Evolutionary conservation across 2,797 vertebrate genomes (phyloP).

Genomic region (Petrocephalus sullivani): DNA sequence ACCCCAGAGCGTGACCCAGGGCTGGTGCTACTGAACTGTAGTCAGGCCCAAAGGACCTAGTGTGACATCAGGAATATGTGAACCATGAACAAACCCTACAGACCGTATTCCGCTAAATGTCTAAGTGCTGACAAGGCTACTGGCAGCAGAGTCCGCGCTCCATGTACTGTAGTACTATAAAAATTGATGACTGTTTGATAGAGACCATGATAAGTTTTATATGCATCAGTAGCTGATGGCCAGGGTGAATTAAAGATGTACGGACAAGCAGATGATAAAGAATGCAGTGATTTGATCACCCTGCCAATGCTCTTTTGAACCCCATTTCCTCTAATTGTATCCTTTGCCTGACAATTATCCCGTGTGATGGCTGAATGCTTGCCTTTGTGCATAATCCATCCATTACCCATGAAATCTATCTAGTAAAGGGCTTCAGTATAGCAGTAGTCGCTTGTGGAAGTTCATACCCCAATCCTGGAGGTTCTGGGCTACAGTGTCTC

Average conservation of each 20-base stretch:
- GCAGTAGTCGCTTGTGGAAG: not conserved
- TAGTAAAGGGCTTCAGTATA: not conserved
- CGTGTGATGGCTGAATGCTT: not conserved
- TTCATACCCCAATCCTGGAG: not conserved
- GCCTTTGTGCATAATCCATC: not conserved
- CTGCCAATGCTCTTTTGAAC: not conserved
- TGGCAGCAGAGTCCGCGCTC: not conserved
- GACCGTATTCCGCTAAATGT: not conserved
- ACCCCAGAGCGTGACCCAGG: not conserved
- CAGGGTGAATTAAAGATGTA: not conserved
- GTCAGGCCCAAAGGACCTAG: not conserved
- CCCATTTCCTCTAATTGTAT: not conserved
- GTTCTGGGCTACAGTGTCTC: not conserved
- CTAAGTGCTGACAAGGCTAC: not conserved
- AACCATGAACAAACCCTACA: not conserved
- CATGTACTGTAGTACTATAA: not conserved
- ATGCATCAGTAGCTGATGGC: not conserved
- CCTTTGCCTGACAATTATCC: not conserved
- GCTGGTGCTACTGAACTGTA: not conserved
- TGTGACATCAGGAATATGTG: not conserved
- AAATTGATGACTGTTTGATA: not conserved
- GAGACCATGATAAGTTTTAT: not conserved
- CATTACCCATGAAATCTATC: not conserved
- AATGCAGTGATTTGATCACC: not conserved
- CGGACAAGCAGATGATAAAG: not conserved